A percentile compares a stretch with the other conserved stretches of the same genome.
phyloP scores from a whole-genome alignment of 2,113 vertebrate species.

The Ammodramus savannarum region DNA sequence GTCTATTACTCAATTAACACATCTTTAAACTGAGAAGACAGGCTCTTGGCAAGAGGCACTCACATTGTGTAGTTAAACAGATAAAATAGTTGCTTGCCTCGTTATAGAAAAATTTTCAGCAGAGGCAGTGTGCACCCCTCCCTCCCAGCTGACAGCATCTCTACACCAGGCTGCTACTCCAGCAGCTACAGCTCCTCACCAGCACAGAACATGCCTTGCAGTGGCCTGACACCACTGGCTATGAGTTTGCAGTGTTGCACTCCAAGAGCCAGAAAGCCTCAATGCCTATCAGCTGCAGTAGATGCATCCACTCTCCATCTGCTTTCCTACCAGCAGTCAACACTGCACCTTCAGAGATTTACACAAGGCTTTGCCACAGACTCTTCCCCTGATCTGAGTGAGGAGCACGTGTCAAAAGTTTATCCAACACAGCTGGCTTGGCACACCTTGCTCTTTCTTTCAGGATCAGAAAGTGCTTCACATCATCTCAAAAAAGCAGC shows the following conservation, averaged over 20 bases:
- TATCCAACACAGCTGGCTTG: neutral
- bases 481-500: neutral
- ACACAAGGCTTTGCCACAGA: neutral
- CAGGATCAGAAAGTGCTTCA: neutral
- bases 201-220: rapidly evolving
- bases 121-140: neutral
- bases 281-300: neutral
- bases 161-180: neutral
- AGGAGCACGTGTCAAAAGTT: neutral
- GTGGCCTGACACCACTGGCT: neutral
- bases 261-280: neutral
- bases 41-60: slow-evolving; percentile 21
- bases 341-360: neutral
- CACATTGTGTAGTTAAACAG: slow-evolving; percentile 34
- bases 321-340: neutral
- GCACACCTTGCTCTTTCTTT: neutral
- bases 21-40: slow-evolving; percentile 46
- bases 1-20: slow-evolving; percentile 52
- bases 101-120: neutral
- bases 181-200: neutral
- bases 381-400: neutral
- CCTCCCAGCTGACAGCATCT: neutral
- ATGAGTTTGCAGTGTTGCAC: neutral
- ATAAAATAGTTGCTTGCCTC: slow-evolving; percentile 3
- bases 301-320: neutral